Conservation (phyloP, 92 coral and sea anemone genomes). For the Phenganax stokvisi region DNA sequence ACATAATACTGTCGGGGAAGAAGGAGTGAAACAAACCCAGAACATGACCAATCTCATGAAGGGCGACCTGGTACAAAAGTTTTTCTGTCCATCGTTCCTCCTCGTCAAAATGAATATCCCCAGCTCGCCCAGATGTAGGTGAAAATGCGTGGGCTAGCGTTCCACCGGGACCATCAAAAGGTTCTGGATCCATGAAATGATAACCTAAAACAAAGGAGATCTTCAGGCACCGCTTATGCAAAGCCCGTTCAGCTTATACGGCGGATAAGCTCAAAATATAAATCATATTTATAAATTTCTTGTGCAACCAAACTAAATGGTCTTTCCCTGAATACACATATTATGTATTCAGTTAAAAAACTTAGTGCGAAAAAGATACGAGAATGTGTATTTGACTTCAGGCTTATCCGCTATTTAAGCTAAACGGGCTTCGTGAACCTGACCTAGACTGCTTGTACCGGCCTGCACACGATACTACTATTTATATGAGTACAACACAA, state of each 20-base stretch:
- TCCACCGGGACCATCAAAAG: conserved; percentile 67
- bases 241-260: background rate
- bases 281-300: too few relatives aligned
- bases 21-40: conserved; percentile 61
- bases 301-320: too few relatives aligned
- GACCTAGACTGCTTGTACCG: too few relatives aligned
- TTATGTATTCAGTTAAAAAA: too few relatives aligned
- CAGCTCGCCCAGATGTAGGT: conserved; percentile 42
- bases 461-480: too few relatives aligned
- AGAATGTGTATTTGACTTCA: too few relatives aligned
- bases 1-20: conserved; percentile 54
- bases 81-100: conserved; percentile 58
- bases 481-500: too few relatives aligned
- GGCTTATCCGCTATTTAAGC: too few relatives aligned
- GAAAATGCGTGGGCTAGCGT: conserved; percentile 61
- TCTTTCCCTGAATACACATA: too few relatives aligned
- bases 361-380: too few relatives aligned
- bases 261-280: too few relatives aligned
- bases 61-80: conserved; percentile 54
- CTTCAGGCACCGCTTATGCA: background rate
- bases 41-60: conserved; percentile 79
- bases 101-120: conserved; percentile 81
- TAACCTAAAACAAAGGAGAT: conserved; percentile 34
- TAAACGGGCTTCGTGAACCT: too few relatives aligned
- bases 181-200: conserved; percentile 35